These are phyloP conservation scores for Pollenia labialis DNA, from an alignment of 2,888 invertebrate species.

Conservation along the genomic window DNA sequence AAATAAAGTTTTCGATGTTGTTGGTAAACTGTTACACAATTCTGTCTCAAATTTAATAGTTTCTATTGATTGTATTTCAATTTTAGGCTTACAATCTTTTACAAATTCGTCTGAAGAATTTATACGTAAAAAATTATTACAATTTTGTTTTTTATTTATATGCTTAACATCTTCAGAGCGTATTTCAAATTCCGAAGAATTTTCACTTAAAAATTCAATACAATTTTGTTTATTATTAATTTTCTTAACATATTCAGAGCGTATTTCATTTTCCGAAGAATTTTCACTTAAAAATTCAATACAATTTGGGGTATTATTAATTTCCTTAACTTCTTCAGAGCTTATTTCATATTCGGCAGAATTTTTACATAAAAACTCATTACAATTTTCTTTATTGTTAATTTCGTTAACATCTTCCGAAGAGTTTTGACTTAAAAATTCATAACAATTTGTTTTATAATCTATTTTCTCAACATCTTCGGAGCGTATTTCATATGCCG, in stretches of 20 bases:
- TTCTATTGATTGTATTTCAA: slow-evolving; percentile 67
- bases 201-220: background rate
- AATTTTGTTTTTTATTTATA: background rate
- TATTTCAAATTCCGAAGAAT: background rate
- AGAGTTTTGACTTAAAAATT: background rate
- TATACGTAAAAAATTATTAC: background rate
- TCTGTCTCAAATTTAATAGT: slow-evolving; percentile 45
- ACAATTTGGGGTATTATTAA: background rate
- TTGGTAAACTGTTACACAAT: slow-evolving; percentile 5
- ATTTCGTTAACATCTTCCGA: background rate
- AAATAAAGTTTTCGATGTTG: slow-evolving; percentile 3
- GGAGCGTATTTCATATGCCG: background rate
- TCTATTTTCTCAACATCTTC: background rate
- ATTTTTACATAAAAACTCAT: background rate
- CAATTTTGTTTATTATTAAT: background rate
- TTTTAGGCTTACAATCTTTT: slow-evolving; percentile 41
- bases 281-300: background rate
- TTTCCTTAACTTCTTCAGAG: background rate
- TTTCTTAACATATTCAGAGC: background rate
- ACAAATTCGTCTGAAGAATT: background rate
- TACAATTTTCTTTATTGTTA: background rate
- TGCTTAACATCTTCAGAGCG: background rate
- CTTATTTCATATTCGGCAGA: background rate
- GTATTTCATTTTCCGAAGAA: too few relatives aligned
- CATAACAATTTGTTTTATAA: background rate